Percentiles rank a stretch among this genome's conserved stretches.
phyloP scores from a whole-genome alignment of 1,140 invertebrate genomes.

The Drosophila asahinai region DNA sequence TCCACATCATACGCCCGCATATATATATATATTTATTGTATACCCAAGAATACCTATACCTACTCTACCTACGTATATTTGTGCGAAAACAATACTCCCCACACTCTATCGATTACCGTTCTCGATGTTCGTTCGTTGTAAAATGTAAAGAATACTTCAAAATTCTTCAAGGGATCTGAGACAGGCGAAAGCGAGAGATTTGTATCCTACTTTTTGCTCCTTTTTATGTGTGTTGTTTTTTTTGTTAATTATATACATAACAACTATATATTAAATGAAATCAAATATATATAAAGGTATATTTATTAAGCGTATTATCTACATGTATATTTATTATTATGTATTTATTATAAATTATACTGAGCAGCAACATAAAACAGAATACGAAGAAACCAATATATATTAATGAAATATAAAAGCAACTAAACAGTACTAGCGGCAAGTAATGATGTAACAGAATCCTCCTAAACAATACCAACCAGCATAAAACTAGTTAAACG shows the following conservation, averaged over 20 bases:
- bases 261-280: constrained; percentile 64
- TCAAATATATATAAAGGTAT: constrained; percentile 65
- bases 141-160: constrained; percentile 66
- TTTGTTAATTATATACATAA: constrained; percentile 83
- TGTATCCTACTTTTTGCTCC: constrained; percentile 76
- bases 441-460: constrained; percentile 73
- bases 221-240: constrained; percentile 84
- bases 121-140: constrained; percentile 77
- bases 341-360: constrained; percentile 83
- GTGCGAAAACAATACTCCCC: constrained; percentile 80
- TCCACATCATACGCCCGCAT: constrained; percentile 31
- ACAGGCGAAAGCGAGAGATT: constrained; percentile 39
- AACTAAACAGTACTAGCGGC: constrained; percentile 48
- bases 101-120: constrained; percentile 60
- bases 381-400: constrained; percentile 40
- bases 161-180: constrained; percentile 48
- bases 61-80: constrained; percentile 64
- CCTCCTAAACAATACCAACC: constrained; percentile 74
- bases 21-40: constrained; percentile 55
- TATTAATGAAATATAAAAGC: constrained; percentile 43
- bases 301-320: constrained; percentile 84
- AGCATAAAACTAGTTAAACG: constrained; percentile 69
- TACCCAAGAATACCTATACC: constrained; percentile 40
- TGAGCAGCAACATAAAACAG: constrained; percentile 66
- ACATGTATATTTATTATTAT: constrained; percentile 84